Evolutionary conservation across 1,140 invertebrate species (phyloP).

Genomic region (Drosophila seguyi): DNA sequence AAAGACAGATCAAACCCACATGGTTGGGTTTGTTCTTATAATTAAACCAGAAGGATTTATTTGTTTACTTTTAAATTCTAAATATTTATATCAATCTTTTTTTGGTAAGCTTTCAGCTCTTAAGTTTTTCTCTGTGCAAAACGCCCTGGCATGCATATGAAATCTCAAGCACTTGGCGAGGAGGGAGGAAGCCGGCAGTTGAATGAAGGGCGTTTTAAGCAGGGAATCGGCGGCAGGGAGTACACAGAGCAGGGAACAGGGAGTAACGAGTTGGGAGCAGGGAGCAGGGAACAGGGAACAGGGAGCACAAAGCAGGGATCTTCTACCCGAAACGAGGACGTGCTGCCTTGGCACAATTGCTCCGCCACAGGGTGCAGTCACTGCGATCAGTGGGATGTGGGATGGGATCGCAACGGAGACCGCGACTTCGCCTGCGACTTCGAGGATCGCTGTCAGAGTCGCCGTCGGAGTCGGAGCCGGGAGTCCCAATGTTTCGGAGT

Average conservation of each 20-base stretch:
- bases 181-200: background rate
- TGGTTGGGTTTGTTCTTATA: too few species aligned
- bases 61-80: background rate
- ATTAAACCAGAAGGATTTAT: too few species aligned
- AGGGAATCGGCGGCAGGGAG: constrained; percentile 2
- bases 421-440: constrained; percentile 5
- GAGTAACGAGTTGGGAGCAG: background rate
- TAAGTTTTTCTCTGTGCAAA: constrained; percentile 15
- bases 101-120: too few species aligned
- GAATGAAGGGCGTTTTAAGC: constrained; percentile 8
- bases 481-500: constrained; percentile 37
- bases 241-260: background rate
- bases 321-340: constrained; percentile 68
- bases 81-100: background rate
- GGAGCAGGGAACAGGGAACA: background rate
- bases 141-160: constrained; percentile 14
- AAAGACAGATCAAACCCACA: too few species aligned
- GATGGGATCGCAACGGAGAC: constrained; percentile 24
- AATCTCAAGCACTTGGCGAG: constrained; percentile 51
- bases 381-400: constrained; percentile 23
- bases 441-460: constrained; percentile 36
- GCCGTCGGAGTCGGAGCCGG: constrained; percentile 3
- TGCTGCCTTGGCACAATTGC: constrained; percentile 69
- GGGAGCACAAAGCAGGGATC: constrained; percentile 26
- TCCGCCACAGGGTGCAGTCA: constrained; percentile 78